Evolutionary conservation across 2,888 invertebrate genomes (phyloP).

Genomic region (Agapetus fuscipes): DNA sequence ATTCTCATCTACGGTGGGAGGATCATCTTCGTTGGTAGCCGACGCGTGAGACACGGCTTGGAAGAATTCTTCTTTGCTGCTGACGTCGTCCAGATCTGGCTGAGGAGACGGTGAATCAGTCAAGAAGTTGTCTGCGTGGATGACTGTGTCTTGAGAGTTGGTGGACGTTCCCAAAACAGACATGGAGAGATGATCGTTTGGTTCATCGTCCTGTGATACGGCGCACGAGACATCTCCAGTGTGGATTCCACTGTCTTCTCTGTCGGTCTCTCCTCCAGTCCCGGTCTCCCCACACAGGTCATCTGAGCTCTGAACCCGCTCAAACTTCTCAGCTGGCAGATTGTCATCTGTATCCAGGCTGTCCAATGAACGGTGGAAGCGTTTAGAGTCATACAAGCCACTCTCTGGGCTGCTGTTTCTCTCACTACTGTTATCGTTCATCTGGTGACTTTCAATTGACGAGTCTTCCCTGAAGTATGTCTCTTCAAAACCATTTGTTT

Average conservation of each 20-base stretch:
- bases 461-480: constrained; percentile 42
- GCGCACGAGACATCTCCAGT: constrained; percentile 70
- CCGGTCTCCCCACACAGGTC: constrained; percentile 40
- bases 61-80: constrained; percentile 39
- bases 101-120: constrained; percentile 9
- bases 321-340: constrained; percentile 44
- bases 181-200: constrained; percentile 40
- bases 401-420: constrained; percentile 16
- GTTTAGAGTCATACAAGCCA: constrained; percentile 16
- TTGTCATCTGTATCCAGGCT: constrained; percentile 51
- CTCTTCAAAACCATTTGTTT: constrained; percentile 40
- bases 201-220: constrained; percentile 63
- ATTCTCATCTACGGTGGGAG: constrained; percentile 30
- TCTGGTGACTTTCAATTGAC: constrained; percentile 38
- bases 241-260: constrained; percentile 72
- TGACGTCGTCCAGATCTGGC: constrained; percentile 32
- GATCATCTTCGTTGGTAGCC: constrained; percentile 13
- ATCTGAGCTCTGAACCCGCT: constrained; percentile 55
- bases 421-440: constrained; percentile 14
- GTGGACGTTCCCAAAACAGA: constrained; percentile 25
- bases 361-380: constrained; percentile 54
- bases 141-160: constrained; percentile 14
- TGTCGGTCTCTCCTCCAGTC: constrained; percentile 48
- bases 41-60: constrained; percentile 37
- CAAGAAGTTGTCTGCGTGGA: constrained; percentile 9